phyloP scores from a whole-genome alignment of 1,140 invertebrate genomes.

The Drosophila ambigua region DNA sequence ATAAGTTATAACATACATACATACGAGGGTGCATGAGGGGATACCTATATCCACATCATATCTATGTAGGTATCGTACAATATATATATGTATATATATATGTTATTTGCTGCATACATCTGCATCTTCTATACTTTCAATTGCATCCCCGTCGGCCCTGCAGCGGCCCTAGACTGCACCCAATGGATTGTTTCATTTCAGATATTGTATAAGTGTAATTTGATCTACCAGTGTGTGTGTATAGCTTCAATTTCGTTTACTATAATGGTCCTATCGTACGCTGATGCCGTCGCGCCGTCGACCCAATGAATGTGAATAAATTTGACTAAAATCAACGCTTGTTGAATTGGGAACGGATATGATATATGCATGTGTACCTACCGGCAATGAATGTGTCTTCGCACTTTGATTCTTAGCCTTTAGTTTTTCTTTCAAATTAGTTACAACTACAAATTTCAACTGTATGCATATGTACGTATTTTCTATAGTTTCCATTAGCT shows the following conservation, averaged over 20 bases:
- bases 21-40: conserved; percentile 37
- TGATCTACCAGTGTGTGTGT: conserved; percentile 48
- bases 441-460: conserved; percentile 66
- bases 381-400: conserved; percentile 56
- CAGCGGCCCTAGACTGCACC: conserved; percentile 23
- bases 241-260: conserved; percentile 62
- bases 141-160: conserved; percentile 26
- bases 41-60: conserved; percentile 49
- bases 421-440: conserved; percentile 53
- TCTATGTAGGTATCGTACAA: conserved; percentile 2
- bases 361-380: conserved; percentile 44
- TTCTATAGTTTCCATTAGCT: conserved; percentile 70
- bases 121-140: conserved; percentile 20
- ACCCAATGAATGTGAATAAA: conserved; percentile 53
- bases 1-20: conserved; percentile 65
- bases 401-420: conserved; percentile 49
- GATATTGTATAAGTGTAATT: conserved; percentile 44
- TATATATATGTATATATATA: conserved; percentile 29
- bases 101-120: conserved; percentile 16
- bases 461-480: conserved; percentile 41
- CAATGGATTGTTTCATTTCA: conserved; percentile 58
- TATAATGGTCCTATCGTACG: conserved; percentile 44
- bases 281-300: conserved; percentile 2
- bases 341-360: conserved; percentile 76
- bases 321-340: conserved; percentile 78